These are phyloP conservation scores for Naja naja DNA, from an alignment of 2,113 vertebrate genomes.

Conservation along the genomic window DNA sequence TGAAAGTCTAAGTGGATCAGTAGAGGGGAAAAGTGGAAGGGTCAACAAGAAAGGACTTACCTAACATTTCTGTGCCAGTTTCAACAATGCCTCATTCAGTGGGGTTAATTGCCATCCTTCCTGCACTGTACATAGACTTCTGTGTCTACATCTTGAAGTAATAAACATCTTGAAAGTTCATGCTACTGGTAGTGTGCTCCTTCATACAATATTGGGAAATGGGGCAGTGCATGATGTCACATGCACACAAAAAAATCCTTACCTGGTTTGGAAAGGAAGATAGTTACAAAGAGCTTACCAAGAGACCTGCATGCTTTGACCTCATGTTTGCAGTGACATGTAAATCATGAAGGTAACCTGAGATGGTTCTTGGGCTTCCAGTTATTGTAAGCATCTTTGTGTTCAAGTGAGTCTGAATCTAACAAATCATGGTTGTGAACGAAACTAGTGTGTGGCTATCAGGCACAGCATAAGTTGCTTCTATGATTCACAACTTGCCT, in stretches of 20 bases:
- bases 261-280: background rate
- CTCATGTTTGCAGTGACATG: background rate
- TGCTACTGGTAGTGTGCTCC: background rate
- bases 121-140: background rate
- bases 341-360: background rate
- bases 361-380: background rate
- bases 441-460: background rate
- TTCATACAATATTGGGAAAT: background rate
- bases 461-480: background rate
- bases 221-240: background rate
- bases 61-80: background rate
- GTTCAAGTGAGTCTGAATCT: background rate
- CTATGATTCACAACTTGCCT: background rate
- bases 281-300: background rate
- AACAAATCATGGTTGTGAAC: background rate
- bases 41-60: background rate
- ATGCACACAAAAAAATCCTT: background rate
- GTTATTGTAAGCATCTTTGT: background rate
- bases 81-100: slow-evolving; percentile 14
- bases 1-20: background rate
- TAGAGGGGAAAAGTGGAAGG: background rate
- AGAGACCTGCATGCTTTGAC: background rate
- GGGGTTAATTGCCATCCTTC: background rate
- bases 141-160: background rate
- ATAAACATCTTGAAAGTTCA: background rate